phyloP scores from a whole-genome alignment of 2,113 vertebrate genomes.

The Anguilla japonica region DNA sequence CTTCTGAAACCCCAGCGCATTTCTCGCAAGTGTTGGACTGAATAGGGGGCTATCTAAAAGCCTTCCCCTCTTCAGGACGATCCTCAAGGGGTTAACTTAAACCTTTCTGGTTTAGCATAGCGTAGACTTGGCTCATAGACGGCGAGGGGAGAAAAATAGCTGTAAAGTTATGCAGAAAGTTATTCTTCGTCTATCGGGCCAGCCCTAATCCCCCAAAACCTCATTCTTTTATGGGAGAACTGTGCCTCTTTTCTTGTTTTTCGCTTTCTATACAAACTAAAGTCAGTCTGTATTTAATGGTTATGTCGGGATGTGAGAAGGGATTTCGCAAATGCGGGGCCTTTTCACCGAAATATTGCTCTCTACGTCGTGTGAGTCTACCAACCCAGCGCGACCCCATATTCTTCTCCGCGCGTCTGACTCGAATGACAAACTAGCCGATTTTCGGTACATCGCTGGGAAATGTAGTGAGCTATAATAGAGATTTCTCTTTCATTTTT shows the following conservation, averaged over 20 bases:
- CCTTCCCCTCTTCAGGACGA: neutral
- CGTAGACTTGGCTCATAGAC: slow-evolving; percentile 67
- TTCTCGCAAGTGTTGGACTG: slow-evolving; percentile 27
- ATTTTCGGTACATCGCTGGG: slow-evolving; percentile 98
- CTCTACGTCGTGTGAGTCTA: slow-evolving; percentile 99
- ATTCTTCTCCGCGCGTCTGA: slow-evolving; percentile 95
- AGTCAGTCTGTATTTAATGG: slow-evolving; percentile 99
- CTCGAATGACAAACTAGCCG: slow-evolving; percentile 97
- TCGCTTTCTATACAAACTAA: slow-evolving; percentile 94
- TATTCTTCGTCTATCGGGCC: slow-evolving; percentile 76
- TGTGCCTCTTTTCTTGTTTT: slow-evolving; percentile 84
- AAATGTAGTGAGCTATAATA: slow-evolving; percentile 98
- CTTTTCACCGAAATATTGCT: slow-evolving; percentile 88
- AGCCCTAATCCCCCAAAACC: slow-evolving; percentile 78
- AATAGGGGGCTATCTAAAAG: slow-evolving; percentile 19
- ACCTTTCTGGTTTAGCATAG: slow-evolving; percentile 47
- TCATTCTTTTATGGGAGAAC: slow-evolving; percentile 81
- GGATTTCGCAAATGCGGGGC: slow-evolving; percentile 88
- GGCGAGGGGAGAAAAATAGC: slow-evolving; percentile 68
- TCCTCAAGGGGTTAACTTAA: slow-evolving; percentile 68
- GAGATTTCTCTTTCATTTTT: slow-evolving; percentile 99
- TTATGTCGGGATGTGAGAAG: slow-evolving; percentile 92
- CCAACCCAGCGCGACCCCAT: slow-evolving; percentile 94
- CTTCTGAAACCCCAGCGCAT: slow-evolving; percentile 6
- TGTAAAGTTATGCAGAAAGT: slow-evolving; percentile 81